phyloP scores from a whole-genome alignment of 2,797 vertebrate species.

The Peromyscus melanophrys region DNA sequence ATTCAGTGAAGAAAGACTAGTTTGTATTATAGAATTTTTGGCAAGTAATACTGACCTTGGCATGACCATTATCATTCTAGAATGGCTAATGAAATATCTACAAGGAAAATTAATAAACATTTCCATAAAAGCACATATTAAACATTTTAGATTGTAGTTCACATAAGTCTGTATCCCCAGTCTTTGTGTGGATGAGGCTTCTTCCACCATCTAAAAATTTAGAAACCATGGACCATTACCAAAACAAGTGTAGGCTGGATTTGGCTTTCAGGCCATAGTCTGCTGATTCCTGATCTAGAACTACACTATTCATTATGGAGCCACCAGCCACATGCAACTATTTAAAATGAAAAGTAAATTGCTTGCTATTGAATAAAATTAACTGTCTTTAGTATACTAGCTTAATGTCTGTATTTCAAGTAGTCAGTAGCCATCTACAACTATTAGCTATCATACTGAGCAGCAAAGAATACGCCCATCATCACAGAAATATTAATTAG shows the following conservation, averaged over 20 bases:
- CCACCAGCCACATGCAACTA: not conserved
- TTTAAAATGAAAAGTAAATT: conserved; percentile 15
- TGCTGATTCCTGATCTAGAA: not conserved
- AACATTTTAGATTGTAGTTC: conserved; percentile 16
- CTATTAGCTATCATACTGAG: not conserved
- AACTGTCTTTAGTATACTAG: not conserved
- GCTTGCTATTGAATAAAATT: not conserved
- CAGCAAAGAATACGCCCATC: not conserved
- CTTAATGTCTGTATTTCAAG: not conserved
- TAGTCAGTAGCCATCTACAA: not conserved
- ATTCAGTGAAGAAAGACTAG: not conserved
- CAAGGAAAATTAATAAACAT: not conserved
- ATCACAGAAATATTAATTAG: not conserved
- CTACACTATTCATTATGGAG: not conserved
- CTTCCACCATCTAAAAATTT: not conserved
- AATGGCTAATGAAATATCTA: not conserved
- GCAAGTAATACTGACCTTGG: not conserved
- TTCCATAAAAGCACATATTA: not conserved
- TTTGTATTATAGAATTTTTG: not conserved
- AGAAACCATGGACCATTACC: not conserved
- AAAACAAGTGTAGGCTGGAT: not conserved
- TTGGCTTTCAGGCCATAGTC: not conserved
- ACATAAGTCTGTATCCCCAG: not conserved
- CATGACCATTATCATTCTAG: not conserved
- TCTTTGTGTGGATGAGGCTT: not conserved